These are phyloP conservation scores for Mylabris phalerata DNA, from an alignment of 1,140 invertebrate species.

Conservation along the genomic window DNA sequence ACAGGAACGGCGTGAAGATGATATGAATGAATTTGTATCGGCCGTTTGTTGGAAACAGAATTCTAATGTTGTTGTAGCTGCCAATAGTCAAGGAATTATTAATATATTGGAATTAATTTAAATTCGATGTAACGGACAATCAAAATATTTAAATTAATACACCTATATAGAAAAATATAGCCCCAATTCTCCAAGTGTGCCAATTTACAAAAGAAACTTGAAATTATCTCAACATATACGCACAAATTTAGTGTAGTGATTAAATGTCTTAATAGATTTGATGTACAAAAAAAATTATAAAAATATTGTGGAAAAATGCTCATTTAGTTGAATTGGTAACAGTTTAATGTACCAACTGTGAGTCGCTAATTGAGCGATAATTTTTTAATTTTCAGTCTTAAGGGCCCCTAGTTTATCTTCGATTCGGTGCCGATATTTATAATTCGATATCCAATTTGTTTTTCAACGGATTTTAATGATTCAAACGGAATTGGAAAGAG, in stretches of 20 bases:
- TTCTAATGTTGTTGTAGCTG: conserved; percentile 85
- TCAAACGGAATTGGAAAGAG: too few species aligned
- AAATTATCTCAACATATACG: conserved; percentile 1
- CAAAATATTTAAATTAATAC: too few species aligned
- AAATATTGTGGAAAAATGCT: too few species aligned
- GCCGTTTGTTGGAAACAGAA: conserved; percentile 90
- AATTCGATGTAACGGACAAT: background rate
- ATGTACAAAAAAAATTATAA: conserved; percentile 5
- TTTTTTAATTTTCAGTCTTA: too few species aligned
- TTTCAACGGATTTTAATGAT: too few species aligned
- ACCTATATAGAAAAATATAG: too few species aligned
- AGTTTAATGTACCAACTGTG: too few species aligned
- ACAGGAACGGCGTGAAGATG: conserved; percentile 69
- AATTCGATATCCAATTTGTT: too few species aligned
- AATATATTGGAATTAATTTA: conserved; percentile 76
- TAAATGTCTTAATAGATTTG: conserved; percentile 3
- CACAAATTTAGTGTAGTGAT: conserved; percentile 9
- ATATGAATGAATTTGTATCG: conserved; percentile 90
- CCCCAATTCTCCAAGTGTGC: conserved; percentile 6
- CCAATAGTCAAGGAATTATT: conserved; percentile 91
- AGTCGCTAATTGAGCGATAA: too few species aligned
- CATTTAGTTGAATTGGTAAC: too few species aligned
- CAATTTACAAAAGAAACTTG: conserved; percentile 2
- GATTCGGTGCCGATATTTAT: too few species aligned
- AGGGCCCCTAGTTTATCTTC: too few species aligned